Evolutionary conservation across 1,140 invertebrate species (phyloP).

Genomic region (Bathynomus jamesi): DNA sequence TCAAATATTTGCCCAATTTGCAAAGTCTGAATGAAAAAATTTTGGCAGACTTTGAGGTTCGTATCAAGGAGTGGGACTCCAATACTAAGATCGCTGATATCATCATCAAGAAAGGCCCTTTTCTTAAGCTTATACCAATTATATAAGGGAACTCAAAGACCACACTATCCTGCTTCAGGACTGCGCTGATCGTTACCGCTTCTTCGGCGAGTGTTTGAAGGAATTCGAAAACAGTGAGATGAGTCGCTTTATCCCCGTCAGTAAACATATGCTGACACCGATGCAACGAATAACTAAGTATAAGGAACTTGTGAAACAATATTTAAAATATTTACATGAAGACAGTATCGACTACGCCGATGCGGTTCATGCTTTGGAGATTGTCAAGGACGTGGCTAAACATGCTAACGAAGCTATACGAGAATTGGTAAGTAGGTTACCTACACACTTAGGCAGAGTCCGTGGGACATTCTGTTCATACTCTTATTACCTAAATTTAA

Average conservation of each 20-base stretch:
- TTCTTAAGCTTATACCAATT: slow-evolving; percentile 65
- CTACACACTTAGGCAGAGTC: too few relatives aligned
- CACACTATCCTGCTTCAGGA: slow-evolving; percentile 56
- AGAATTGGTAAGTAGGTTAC: background rate
- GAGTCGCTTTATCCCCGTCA: slow-evolving; percentile 57
- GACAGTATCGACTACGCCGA: slow-evolving; percentile 58
- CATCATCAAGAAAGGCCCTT: slow-evolving; percentile 65
- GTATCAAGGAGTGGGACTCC: slow-evolving; percentile 55
- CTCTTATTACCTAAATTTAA: too few relatives aligned
- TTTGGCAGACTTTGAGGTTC: slow-evolving; percentile 54
- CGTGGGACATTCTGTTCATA: too few relatives aligned
- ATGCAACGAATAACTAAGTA: slow-evolving; percentile 66
- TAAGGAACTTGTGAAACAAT: slow-evolving; percentile 58
- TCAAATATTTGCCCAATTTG: slow-evolving; percentile 53
- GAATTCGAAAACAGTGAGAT: slow-evolving; percentile 58
- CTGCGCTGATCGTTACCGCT: slow-evolving; percentile 52
- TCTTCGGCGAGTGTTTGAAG: slow-evolving; percentile 54
- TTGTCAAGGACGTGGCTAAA: slow-evolving; percentile 64
- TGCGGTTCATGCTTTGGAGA: slow-evolving; percentile 55
- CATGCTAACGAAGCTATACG: slow-evolving; percentile 60
- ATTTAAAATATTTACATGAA: slow-evolving; percentile 53
- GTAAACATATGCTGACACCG: slow-evolving; percentile 68
- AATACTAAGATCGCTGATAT: slow-evolving; percentile 60
- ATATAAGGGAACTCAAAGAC: slow-evolving; percentile 61
- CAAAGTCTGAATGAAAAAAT: slow-evolving; percentile 58